These are phyloP conservation scores for Labroides dimidiatus DNA, from an alignment of 2,797 vertebrate species.

Conservation along the genomic window DNA sequence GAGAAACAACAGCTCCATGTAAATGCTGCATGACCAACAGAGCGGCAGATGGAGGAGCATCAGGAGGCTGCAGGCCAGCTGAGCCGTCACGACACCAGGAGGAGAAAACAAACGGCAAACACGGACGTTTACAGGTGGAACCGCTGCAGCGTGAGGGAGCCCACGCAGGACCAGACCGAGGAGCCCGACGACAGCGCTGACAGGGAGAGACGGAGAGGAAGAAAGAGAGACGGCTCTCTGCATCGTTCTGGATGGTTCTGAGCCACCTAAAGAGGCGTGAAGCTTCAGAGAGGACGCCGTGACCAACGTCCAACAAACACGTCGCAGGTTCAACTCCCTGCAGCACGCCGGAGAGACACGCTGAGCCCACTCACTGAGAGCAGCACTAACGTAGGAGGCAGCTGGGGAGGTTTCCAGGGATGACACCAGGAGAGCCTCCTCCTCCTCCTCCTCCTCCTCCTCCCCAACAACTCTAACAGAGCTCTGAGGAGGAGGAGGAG, in stretches of 20 bases:
- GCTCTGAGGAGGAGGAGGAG: constrained; percentile 26
- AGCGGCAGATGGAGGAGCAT: constrained; percentile 45
- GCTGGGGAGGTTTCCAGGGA: constrained; percentile 37
- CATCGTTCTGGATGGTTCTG: no score
- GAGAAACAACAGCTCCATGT: background rate
- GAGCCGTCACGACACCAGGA: constrained; percentile 14
- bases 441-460: constrained; percentile 32
- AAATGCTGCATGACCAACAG: background rate
- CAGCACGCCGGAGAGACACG: background rate
- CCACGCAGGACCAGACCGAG: background rate
- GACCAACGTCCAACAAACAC: background rate
- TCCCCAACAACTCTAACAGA: constrained; percentile 40
- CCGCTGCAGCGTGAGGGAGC: background rate
- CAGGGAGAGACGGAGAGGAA: no score
- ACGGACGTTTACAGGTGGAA: background rate
- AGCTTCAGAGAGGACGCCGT: background rate
- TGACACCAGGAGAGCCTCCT: constrained; percentile 30
- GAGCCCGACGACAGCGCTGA: no score
- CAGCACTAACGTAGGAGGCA: constrained; percentile 19
- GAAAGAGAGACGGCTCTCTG: background rate
- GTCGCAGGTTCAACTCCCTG: constrained; percentile 1
- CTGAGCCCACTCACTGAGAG: constrained; percentile 30
- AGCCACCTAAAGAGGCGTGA: no score
- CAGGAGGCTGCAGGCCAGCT: constrained; percentile 30
- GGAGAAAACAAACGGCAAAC: background rate